Evolutionary conservation across 2,113 vertebrate genomes (phyloP).

Genomic region (Hippolais icterina): DNA sequence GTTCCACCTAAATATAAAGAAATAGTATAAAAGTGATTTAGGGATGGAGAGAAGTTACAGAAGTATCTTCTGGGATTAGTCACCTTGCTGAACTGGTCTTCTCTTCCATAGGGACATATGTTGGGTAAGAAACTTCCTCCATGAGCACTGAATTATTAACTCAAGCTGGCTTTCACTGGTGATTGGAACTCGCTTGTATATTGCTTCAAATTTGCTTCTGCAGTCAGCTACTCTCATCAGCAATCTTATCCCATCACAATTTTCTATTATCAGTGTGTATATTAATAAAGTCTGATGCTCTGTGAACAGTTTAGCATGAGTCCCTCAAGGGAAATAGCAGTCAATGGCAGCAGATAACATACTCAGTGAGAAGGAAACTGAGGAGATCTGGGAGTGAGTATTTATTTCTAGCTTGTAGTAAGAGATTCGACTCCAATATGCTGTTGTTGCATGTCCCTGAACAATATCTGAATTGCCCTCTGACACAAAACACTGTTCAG

Average conservation of each 20-base stretch:
- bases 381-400: background rate
- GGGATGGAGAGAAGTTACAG: background rate
- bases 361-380: background rate
- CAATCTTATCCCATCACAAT: background rate
- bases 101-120: background rate
- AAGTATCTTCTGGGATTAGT: background rate
- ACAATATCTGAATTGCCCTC: background rate
- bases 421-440: fast-evolving
- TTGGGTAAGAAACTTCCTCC: background rate
- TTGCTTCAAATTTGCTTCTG: background rate
- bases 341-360: background rate
- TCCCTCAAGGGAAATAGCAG: background rate
- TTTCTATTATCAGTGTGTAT: background rate
- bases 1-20: background rate
- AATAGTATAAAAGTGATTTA: background rate
- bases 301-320: background rate
- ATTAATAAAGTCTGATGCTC: background rate
- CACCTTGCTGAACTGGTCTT: background rate
- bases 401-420: background rate
- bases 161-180: background rate
- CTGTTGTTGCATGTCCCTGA: background rate
- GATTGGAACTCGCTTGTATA: background rate
- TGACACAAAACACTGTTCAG: background rate
- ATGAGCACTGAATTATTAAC: background rate
- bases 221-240: background rate